Evolutionary conservation across 1,140 invertebrate species (phyloP), one percentile per base, ranked within the genome.

Genomic region (Pristionchus pacificus): DNA sequence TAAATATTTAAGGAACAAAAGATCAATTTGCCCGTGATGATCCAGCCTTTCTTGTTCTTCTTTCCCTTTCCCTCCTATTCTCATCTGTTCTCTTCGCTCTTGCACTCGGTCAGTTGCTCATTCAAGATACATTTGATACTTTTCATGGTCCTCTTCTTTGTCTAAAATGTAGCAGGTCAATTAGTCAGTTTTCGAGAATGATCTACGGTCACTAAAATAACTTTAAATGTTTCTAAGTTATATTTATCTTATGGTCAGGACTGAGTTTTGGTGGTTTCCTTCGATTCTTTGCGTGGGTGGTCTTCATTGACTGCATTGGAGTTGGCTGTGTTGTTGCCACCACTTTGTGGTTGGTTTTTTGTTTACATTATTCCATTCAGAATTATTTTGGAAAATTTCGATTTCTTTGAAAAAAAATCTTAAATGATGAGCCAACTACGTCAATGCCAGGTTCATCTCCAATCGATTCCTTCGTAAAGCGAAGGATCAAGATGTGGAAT

Each of bases 11-110:
- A 95, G 92, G 96, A 87, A 95, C 94, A 71, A 98, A 98, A 87
- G 92, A 93, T 78, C 95, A 98, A 86, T 98, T 96, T 89, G 95
- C 95, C 0, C 89, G 96, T 86, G 96, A 98, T 87, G 96, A 99
- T 87, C 96, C 96, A 67, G 96, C 96, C 70, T 98, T 99, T 87
- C 85, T 99, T 71, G 93, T 99, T 32, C 86, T 98, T 61, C 86
- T 98, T 19, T 89, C 90, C 72, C 87, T 91, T 79, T 94, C 93
- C 88, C 85, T 97, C 58, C 90, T 90, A 77, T 90, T 93, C 57
- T 93, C 94, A 15, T 95, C 93, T 19, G 86, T 95, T 79, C 91
- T 90, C 32, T 96, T 97, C 85, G 90, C 91, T 0, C 84, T 95
- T 70, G 90, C 92, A 25, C 86, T 97, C 72, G 86, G 88, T 24